Base-by-base conservation (phyloP, 2,888 invertebrate species). In the Melanostoma mellinum region DNA sequence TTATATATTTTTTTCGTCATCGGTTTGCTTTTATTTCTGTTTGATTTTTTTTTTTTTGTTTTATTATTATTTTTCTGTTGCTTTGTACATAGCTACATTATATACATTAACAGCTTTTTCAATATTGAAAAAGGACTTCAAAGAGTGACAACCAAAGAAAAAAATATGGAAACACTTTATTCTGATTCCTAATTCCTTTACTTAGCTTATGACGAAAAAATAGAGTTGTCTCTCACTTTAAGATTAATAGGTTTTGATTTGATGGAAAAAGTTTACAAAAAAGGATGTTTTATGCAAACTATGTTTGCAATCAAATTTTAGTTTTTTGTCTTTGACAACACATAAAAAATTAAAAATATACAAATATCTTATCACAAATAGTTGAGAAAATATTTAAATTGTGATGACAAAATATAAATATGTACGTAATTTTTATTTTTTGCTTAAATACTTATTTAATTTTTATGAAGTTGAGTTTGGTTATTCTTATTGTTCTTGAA, bases 51-150 rank as follows among this genome's bases (percentile, higher is more conserved):
- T 65, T 32, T 42, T 20, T 40, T 52, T 77, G 61, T 50, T 71
- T 46, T 10, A 33, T 53, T 36, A 30, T 46, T 71, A 42, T 44
- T 30, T 48, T 61, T 44, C 63, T 63, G 4, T 71, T 44, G 58
- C 46, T 78, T 78, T 82, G 78, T 82, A 78, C 82, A 82, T 69
- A 78, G 78, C 67, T 73, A 78, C 69, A 78, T 73, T 82, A 82
- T 82, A 78, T 78, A 82, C 78, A 78, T 36, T 46, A 74, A 79
- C 68, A 77, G 44, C 36, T 72, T 65, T 58, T 58, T 63, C 52
- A 82, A 74, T 56, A 78, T 69, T 69, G 55, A 82, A 65, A 53
- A 58, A 72, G 48, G 61, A 35, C 35, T 48, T 56, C 38, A 6
- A 40, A 48, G 48, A 36, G 48, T 20, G 46, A 50, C 50, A 32